Conservation (phyloP, 1,140 invertebrate genomes). For the Hyposmocoma kahamanoa region DNA sequence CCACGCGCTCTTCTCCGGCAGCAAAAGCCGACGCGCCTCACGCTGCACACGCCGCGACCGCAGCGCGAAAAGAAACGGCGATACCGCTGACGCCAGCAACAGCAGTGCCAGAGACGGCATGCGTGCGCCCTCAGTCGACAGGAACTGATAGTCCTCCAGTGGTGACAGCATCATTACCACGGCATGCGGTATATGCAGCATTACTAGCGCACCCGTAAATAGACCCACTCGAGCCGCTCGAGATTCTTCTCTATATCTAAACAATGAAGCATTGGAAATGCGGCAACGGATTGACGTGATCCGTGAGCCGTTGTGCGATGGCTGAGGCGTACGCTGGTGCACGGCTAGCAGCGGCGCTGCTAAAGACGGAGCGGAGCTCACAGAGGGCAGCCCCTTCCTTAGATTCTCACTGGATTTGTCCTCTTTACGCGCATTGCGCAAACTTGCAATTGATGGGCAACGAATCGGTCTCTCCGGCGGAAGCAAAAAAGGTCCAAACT, state of each 20-base stretch:
- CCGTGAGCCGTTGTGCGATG: slow-evolving; percentile 69
- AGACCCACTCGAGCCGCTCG: slow-evolving; percentile 82
- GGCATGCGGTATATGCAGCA: slow-evolving; percentile 83
- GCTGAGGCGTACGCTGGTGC: slow-evolving; percentile 55
- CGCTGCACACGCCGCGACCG: slow-evolving; percentile 84
- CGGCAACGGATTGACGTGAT: slow-evolving; percentile 82
- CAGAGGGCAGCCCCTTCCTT: slow-evolving; percentile 50
- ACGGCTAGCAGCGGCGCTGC: slow-evolving; percentile 53
- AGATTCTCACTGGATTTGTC: slow-evolving; percentile 54
- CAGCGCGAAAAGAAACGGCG: slow-evolving; percentile 86
- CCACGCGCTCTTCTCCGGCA: slow-evolving; percentile 59
- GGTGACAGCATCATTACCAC: slow-evolving; percentile 75
- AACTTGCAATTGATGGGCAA: slow-evolving; percentile 58
- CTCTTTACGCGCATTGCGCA: slow-evolving; percentile 49
- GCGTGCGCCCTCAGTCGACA: slow-evolving; percentile 48
- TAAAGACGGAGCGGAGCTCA: slow-evolving; percentile 71
- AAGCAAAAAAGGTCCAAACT: slow-evolving; percentile 56
- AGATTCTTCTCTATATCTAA: slow-evolving; percentile 87
- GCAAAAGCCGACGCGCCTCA: slow-evolving; percentile 73
- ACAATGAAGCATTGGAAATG: slow-evolving; percentile 88
- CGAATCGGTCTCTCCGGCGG: slow-evolving; percentile 56
- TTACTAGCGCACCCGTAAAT: slow-evolving; percentile 77
- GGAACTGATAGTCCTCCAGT: slow-evolving; percentile 55
- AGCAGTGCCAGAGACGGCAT: slow-evolving; percentile 78
- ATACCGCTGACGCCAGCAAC: slow-evolving; percentile 79